A percentile compares a stretch with the other conserved stretches of the same genome.
Conservation (phyloP, 2,888 invertebrate species). For the Punctoribates punctum region DNA sequence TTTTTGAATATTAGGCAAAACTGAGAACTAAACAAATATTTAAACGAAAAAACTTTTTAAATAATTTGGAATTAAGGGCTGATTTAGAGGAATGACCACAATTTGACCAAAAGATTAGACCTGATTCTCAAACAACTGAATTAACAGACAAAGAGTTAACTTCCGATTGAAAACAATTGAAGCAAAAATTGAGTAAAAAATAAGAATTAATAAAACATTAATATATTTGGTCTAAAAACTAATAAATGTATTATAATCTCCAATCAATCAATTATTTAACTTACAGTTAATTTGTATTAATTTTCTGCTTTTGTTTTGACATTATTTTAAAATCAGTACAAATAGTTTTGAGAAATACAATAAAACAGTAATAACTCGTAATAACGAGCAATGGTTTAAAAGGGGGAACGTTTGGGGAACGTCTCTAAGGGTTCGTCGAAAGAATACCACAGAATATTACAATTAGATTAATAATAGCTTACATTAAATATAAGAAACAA, state of each 20-base stretch:
- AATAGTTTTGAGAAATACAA: constrained; percentile 25
- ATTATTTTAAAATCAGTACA: constrained; percentile 31
- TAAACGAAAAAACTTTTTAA: too few relatives aligned
- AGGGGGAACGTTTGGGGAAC: background rate
- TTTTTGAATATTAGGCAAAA: too few relatives aligned
- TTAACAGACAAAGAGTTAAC: too few relatives aligned
- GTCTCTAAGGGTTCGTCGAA: background rate
- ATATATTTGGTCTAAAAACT: constrained; percentile 22
- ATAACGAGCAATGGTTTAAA: background rate
- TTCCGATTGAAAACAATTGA: too few relatives aligned
- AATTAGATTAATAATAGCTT: background rate
- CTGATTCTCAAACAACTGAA: too few relatives aligned
- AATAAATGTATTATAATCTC: constrained; percentile 25
- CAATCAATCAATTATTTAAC: background rate
- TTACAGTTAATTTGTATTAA: background rate
- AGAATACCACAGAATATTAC: constrained; percentile 22
- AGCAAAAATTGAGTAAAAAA: background rate
- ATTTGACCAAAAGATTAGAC: too few relatives aligned
- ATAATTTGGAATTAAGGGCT: too few relatives aligned
- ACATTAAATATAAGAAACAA: background rate
- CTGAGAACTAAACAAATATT: too few relatives aligned
- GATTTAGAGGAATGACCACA: too few relatives aligned
- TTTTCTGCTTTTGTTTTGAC: constrained; percentile 4
- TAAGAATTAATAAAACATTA: background rate
- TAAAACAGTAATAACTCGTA: constrained; percentile 28